Evolutionary conservation across 2,113 vertebrate genomes (phyloP).

Genomic region (Sterrhoptilus dennistouni): DNA sequence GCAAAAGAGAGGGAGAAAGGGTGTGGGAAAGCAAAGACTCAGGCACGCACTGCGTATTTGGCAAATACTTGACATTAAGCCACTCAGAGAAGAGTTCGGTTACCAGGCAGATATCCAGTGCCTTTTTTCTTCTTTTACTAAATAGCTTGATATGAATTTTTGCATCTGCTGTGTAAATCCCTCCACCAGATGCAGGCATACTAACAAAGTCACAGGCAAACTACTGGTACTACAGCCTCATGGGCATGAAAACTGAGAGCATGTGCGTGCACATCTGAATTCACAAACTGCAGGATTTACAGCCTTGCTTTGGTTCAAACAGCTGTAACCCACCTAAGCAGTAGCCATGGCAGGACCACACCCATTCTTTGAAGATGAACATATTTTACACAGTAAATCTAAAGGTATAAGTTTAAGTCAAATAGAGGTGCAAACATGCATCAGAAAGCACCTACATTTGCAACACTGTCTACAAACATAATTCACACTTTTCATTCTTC

Average conservation of each 20-base stretch:
- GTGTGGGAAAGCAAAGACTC: not conserved
- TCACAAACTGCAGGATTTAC: not conserved
- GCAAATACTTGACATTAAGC: not conserved
- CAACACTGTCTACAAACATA: not conserved
- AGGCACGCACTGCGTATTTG: not conserved
- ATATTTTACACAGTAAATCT: not conserved
- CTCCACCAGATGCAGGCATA: not conserved
- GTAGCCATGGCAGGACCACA: not conserved
- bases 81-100: not conserved
- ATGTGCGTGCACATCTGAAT: not conserved
- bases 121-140: not conserved
- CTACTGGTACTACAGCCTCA: not conserved
- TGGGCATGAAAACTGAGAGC: accelerated
- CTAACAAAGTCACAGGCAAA: not conserved
- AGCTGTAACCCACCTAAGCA: not conserved
- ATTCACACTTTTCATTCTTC: not conserved
- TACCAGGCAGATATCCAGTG: not conserved
- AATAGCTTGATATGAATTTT: not conserved
- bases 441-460: not conserved
- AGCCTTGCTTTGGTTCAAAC: not conserved
- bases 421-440: not conserved
- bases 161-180: not conserved
- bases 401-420: not conserved
- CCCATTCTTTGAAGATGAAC: not conserved
- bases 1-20: not conserved